Conservation (phyloP, 2,797 vertebrate genomes). For the Microctenopoma stevenorrisi region DNA sequence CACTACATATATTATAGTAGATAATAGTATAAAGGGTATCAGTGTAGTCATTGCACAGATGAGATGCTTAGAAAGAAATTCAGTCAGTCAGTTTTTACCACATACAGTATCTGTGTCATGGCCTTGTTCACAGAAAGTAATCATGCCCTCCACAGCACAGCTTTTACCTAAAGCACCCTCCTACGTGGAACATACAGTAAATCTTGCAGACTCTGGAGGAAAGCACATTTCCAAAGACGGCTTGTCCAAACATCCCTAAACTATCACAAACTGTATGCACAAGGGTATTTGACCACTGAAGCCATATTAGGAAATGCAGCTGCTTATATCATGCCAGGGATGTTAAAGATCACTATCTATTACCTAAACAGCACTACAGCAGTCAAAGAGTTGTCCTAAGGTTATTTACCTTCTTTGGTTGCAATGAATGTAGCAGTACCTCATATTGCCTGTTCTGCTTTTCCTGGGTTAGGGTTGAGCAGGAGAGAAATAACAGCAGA, state of each 20-base stretch:
- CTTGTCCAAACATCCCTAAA: constrained; percentile 21
- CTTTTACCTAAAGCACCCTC: constrained; percentile 14
- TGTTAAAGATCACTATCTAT: constrained; percentile 26
- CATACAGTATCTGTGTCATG: too few species aligned
- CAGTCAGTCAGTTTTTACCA: background rate
- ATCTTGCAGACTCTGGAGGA: background rate
- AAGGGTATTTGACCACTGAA: constrained; percentile 18
- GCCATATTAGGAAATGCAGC: constrained; percentile 29
- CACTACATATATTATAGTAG: background rate
- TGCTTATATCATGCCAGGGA: constrained; percentile 53
- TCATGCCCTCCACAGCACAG: constrained; percentile 1
- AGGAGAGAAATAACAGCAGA: constrained; percentile 73
- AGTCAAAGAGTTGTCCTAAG: constrained; percentile 39
- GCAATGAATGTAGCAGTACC: constrained; percentile 84
- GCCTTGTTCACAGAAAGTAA: background rate
- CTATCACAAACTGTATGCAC: constrained; percentile 3
- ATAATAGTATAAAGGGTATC: too few species aligned
- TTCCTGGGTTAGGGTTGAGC: constrained; percentile 80
- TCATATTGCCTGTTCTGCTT: constrained; percentile 87
- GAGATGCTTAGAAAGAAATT: background rate
- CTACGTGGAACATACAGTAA: background rate
- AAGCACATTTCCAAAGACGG: constrained; percentile 25
- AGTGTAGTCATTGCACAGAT: background rate
- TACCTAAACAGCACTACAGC: constrained; percentile 38
- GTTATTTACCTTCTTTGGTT: constrained; percentile 88